Percentiles rank a stretch among this genome's conserved stretches.
phyloP scores from a whole-genome alignment of 2,888 invertebrate genomes.

The Lochmaea crataegi region DNA sequence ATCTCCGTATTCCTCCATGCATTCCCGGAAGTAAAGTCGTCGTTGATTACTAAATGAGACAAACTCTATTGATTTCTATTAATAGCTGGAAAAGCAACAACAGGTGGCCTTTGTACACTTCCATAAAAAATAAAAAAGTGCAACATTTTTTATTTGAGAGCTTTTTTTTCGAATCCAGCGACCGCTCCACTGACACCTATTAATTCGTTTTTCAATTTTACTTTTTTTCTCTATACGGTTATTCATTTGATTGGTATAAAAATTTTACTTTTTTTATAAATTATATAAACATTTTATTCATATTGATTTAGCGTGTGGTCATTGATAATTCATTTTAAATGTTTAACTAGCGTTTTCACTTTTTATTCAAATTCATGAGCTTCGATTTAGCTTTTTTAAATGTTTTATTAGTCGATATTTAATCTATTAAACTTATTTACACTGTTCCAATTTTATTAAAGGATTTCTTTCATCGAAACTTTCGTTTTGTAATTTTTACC shows the following conservation, averaged over 20 bases:
- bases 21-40: slow-evolving; percentile 34
- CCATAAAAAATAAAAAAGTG: slow-evolving; percentile 55
- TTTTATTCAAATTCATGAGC: slow-evolving; percentile 6
- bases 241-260: slow-evolving; percentile 58
- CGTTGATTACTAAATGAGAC: slow-evolving; percentile 46
- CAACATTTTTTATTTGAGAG: slow-evolving; percentile 53
- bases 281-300: slow-evolving; percentile 53
- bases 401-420: background rate
- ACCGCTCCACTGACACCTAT: slow-evolving; percentile 63
- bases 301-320: slow-evolving; percentile 39
- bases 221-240: slow-evolving; percentile 47
- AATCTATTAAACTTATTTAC: background rate
- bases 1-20: slow-evolving; percentile 11
- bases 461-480: no score
- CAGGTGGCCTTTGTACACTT: slow-evolving; percentile 56
- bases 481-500: no score
- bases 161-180: slow-evolving; percentile 55
- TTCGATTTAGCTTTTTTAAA: background rate
- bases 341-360: background rate
- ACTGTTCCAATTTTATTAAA: no score
- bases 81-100: slow-evolving; percentile 56
- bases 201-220: slow-evolving; percentile 62
- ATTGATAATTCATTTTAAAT: slow-evolving; percentile 28
- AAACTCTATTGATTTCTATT: slow-evolving; percentile 60
- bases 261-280: slow-evolving; percentile 58